These are phyloP conservation scores for Pseudolaguvia tuberculata DNA, from an alignment of 2,113 vertebrate genomes.

Conservation along the genomic window DNA sequence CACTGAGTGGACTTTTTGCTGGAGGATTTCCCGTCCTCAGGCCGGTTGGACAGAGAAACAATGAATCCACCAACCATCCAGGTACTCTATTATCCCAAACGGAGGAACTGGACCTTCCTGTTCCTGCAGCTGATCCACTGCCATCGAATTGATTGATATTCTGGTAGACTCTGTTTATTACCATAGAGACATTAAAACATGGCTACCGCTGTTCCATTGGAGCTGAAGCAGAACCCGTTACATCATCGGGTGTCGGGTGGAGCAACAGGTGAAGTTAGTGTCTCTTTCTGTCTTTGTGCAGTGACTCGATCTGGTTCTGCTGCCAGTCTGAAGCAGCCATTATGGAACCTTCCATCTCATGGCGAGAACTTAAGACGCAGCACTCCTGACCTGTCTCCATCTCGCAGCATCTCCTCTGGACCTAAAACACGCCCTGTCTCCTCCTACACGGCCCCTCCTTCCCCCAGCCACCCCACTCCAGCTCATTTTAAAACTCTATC, in stretches of 20 bases:
- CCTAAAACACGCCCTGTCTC: constrained; percentile 48
- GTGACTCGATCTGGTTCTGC: constrained; percentile 67
- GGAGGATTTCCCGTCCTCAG: constrained; percentile 89
- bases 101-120: not conserved
- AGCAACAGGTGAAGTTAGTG: not conserved
- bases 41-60: constrained; percentile 82
- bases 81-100: constrained; percentile 59
- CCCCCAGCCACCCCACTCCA: constrained; percentile 53
- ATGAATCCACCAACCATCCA: constrained; percentile 47
- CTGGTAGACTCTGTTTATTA: no score
- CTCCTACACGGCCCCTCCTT: constrained; percentile 58
- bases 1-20: constrained; percentile 84
- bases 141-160: no score
- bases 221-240: no score
- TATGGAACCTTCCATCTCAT: constrained; percentile 60
- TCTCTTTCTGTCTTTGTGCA: constrained; percentile 40
- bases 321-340: constrained; percentile 64
- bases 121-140: no score
- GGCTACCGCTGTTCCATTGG: no score
- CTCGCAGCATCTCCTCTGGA: constrained; percentile 44
- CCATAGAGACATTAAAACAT: no score
- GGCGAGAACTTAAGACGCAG: constrained; percentile 51
- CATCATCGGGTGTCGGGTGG: no score
- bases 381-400: constrained; percentile 51
- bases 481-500: constrained; percentile 43